These are phyloP conservation scores for Steinernema scapterisci DNA, from an alignment of 2,888 invertebrate species.

Conservation along the genomic window DNA sequence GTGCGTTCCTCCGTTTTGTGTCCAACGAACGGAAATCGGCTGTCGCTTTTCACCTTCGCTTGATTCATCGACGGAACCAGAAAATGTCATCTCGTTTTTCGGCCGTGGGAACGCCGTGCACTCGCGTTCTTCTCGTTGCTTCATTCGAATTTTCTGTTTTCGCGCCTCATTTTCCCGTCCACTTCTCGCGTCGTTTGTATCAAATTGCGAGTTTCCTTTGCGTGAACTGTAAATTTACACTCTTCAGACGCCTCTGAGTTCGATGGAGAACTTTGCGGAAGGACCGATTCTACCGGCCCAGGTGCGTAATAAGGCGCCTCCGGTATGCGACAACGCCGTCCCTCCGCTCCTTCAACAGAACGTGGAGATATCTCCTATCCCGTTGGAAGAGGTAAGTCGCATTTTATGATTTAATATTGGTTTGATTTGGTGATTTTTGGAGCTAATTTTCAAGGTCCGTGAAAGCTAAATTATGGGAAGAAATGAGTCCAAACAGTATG, in stretches of 20 bases:
- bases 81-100: too few species aligned
- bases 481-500: too few species aligned
- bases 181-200: background rate
- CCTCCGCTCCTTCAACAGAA: conserved; percentile 6
- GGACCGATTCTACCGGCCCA: background rate
- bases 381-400: background rate
- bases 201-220: background rate
- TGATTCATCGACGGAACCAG: too few species aligned
- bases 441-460: too few species aligned
- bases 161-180: background rate
- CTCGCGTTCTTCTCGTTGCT: too few species aligned
- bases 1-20: too few species aligned
- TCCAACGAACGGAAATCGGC: too few species aligned
- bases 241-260: background rate
- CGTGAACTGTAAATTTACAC: background rate
- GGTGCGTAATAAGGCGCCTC: background rate
- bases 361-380: background rate
- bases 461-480: too few species aligned
- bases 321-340: background rate
- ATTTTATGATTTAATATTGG: too few species aligned
- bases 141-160: background rate
- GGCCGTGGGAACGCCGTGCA: background rate
- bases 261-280: conserved; percentile 15
- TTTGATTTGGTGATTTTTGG: too few species aligned
- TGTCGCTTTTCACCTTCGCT: too few species aligned